phyloP scores from a whole-genome alignment of 2,797 vertebrate species.

The Pipistrellus pygmaeus region DNA sequence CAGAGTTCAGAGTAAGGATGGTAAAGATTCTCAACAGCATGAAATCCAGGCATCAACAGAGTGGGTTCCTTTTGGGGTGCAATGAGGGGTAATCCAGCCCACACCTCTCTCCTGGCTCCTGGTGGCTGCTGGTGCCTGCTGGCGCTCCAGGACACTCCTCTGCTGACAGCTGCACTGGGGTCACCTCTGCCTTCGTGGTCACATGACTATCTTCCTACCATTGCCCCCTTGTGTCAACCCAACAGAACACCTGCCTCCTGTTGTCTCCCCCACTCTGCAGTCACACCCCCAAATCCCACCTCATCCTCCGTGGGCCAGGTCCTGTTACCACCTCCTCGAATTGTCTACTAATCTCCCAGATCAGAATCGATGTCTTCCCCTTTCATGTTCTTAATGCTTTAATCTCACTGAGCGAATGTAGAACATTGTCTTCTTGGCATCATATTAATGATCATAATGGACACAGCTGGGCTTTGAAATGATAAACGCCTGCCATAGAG shows the following conservation, averaged over 20 bases:
- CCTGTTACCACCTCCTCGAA: neutral
- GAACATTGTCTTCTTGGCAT: neutral
- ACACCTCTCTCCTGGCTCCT: no score
- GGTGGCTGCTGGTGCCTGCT: no score
- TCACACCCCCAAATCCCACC: neutral
- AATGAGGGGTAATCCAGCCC: no score
- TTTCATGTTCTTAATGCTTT: neutral
- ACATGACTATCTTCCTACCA: no score
- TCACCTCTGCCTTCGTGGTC: no score
- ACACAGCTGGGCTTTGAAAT: neutral
- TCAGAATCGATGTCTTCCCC: neutral
- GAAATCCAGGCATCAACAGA: no score
- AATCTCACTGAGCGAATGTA: neutral
- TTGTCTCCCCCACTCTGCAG: neutral
- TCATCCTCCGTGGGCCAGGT: neutral
- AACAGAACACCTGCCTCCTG: neutral
- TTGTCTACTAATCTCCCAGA: neutral
- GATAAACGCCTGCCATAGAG: neutral
- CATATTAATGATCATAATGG: neutral
- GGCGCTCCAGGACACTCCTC: no score
- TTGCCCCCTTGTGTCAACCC: fast-evolving
- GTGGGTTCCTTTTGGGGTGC: no score
- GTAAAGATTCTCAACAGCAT: no score
- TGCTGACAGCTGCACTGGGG: no score
- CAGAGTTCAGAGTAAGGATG: no score